Conservation (phyloP, 2,888 invertebrate genomes). For the Orchesella flavescens region DNA sequence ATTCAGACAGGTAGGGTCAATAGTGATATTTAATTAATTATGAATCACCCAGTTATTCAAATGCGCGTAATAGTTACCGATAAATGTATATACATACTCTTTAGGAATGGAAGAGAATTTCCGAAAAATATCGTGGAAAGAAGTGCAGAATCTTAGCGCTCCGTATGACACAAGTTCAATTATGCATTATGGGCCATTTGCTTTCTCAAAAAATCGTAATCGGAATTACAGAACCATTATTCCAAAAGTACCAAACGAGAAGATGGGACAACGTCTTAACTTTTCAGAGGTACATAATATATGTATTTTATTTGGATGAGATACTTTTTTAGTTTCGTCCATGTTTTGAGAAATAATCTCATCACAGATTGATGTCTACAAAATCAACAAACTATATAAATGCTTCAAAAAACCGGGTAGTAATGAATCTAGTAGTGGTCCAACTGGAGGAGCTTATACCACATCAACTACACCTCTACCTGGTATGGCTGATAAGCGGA, state of each 20-base stretch:
- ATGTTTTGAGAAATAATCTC: too few species aligned
- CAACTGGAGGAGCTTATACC: not conserved
- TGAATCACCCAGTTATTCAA: too few species aligned
- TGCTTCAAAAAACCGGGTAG: conserved; percentile 64
- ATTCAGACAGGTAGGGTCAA: conserved; percentile 71
- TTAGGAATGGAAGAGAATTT: conserved; percentile 74
- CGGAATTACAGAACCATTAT: conserved; percentile 73
- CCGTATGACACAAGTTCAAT: conserved; percentile 74
- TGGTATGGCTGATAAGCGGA: too few species aligned
- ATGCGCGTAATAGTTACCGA: too few species aligned
- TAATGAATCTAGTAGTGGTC: conserved; percentile 33
- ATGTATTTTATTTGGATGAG: too few species aligned
- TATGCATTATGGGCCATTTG: conserved; percentile 74
- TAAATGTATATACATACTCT: not conserved
- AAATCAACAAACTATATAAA: conserved; percentile 73
- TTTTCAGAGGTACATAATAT: conserved; percentile 72
- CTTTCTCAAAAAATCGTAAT: conserved; percentile 73
- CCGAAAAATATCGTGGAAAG: conserved; percentile 73
- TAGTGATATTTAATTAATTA: too few species aligned
- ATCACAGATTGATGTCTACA: conserved; percentile 72
- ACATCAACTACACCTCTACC: conserved; percentile 3
- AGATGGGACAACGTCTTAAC: conserved; percentile 74
- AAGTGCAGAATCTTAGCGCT: conserved; percentile 73
- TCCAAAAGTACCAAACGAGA: conserved; percentile 72
- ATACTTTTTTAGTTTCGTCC: too few species aligned